Conservation (phyloP, 2,113 vertebrate genomes). For the Podarcis cretensis region DNA sequence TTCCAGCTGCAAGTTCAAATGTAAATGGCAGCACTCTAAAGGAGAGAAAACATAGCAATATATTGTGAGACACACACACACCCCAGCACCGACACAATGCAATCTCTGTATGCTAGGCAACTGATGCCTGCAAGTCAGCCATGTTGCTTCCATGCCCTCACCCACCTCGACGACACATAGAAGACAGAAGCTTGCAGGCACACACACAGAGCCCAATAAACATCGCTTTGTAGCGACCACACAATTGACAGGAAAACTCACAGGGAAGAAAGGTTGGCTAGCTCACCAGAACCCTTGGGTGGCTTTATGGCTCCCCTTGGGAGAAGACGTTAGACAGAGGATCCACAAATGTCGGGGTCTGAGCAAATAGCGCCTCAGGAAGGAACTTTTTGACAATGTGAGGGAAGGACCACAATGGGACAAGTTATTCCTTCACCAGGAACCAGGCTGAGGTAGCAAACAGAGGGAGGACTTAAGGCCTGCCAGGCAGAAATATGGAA, state of each 20-base stretch:
- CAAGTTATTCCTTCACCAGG: too few relatives aligned
- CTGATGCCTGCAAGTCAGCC: too few relatives aligned
- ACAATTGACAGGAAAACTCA: neutral
- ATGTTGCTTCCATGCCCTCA: too few relatives aligned
- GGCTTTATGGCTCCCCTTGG: neutral
- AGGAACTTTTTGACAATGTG: neutral
- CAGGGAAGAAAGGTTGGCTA: neutral
- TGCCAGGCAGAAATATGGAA: too few relatives aligned
- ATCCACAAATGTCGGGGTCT: neutral
- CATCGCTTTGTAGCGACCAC: neutral
- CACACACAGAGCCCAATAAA: too few relatives aligned
- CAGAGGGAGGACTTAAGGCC: too few relatives aligned
- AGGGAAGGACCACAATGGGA: too few relatives aligned
- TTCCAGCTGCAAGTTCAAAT: neutral
- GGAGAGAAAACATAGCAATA: neutral
- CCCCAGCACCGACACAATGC: too few relatives aligned
- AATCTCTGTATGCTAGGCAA: too few relatives aligned
- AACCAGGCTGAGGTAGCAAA: too few relatives aligned
- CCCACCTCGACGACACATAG: too few relatives aligned
- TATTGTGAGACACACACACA: neutral
- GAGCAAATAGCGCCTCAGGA: neutral
- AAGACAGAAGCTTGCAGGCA: too few relatives aligned
- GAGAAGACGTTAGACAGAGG: neutral
- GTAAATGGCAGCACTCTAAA: neutral
- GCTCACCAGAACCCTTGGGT: neutral